A percentile compares a stretch with the other conserved stretches of the same genome.
Conservation (phyloP, 2,888 invertebrate genomes). For the Mythimna vitellina region DNA sequence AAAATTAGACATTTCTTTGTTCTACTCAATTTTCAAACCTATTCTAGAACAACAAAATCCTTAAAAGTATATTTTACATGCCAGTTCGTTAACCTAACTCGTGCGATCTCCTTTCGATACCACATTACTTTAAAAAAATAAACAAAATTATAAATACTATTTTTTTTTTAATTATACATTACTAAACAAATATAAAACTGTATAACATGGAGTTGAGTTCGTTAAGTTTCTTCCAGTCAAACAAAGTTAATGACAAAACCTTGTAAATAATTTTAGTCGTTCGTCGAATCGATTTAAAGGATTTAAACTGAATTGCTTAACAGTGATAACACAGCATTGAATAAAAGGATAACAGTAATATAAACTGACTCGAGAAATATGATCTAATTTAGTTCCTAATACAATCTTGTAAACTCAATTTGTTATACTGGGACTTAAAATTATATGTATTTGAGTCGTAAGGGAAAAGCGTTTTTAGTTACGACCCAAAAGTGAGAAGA, state of each 20-base stretch:
- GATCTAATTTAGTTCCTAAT: constrained; percentile 86
- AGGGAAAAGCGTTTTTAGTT: constrained; percentile 51
- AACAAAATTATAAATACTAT: no score
- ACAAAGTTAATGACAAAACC: neutral
- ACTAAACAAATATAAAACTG: no score
- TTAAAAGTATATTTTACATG: no score
- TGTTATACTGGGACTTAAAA: constrained; percentile 75
- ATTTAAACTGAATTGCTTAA: neutral
- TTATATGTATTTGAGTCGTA: constrained; percentile 56
- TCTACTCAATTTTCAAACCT: no score
- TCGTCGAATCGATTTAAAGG: neutral
- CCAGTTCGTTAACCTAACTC: no score
- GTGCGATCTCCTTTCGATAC: no score
- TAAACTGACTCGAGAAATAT: constrained; percentile 84
- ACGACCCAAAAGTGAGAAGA: no score
- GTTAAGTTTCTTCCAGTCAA: neutral
- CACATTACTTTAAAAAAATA: no score
- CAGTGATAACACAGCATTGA: constrained; percentile 30
- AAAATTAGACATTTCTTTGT: no score
- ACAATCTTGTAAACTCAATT: constrained; percentile 87
- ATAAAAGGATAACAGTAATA: constrained; percentile 72
- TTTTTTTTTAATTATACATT: no score
- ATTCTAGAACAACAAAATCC: no score
- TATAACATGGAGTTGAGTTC: no score
- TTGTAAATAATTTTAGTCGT: neutral